These are phyloP conservation scores for Meghimatium bilineatum DNA, from an alignment of 2,888 invertebrate species.

Conservation along the genomic window DNA sequence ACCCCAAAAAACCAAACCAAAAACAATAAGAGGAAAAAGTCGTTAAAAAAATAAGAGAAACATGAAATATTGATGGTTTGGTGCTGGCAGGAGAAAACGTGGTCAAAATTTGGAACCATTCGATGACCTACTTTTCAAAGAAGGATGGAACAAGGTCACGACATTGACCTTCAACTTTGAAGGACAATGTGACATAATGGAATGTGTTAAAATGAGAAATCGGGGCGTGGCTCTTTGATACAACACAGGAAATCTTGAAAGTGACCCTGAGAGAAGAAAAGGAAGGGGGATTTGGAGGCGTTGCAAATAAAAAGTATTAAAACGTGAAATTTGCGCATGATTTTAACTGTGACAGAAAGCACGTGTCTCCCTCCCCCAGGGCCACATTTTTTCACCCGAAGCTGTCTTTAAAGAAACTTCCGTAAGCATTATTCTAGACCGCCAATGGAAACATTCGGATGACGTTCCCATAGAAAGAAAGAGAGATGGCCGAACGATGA, in stretches of 20 bases:
- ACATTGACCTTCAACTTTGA: background rate
- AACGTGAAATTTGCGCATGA: background rate
- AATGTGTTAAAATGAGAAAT: background rate
- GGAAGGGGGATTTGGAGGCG: background rate
- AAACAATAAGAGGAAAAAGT: background rate
- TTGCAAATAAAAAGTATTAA: background rate
- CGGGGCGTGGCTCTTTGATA: background rate
- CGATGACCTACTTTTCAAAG: background rate
- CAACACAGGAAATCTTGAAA: background rate
- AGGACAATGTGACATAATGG: background rate
- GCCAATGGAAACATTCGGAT: constrained; percentile 1
- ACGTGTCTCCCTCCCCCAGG: no score
- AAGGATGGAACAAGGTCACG: background rate
- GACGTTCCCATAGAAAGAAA: background rate
- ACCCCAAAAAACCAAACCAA: no score
- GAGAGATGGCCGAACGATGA: no score
- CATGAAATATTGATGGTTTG: no score
- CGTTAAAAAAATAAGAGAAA: background rate
- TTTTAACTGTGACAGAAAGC: background rate
- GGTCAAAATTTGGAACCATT: background rate
- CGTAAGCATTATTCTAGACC: constrained; percentile 7
- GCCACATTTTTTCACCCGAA: background rate
- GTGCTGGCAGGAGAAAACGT: background rate
- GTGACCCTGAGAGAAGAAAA: no score
- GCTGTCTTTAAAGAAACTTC: background rate